Conservation (phyloP, 2,888 invertebrate genomes). For the Protodeltote pygarga region DNA sequence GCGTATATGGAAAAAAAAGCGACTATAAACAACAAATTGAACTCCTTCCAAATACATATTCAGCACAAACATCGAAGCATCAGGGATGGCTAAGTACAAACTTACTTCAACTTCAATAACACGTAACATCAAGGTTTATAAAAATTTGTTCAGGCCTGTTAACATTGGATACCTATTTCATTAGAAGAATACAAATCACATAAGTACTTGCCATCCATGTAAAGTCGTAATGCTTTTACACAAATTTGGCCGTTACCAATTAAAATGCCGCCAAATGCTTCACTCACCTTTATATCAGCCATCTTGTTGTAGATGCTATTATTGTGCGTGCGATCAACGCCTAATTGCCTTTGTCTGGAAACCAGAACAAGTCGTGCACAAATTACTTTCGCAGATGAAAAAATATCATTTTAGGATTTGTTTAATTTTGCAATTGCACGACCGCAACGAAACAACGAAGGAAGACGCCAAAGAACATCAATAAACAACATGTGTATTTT, state of each 20-base stretch:
- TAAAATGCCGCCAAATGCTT: constrained; percentile 83
- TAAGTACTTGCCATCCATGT: not conserved
- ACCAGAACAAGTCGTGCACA: constrained; percentile 62
- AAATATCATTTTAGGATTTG: constrained; percentile 70
- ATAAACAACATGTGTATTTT: constrained; percentile 61
- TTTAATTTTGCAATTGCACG: constrained; percentile 56
- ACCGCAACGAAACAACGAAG: constrained; percentile 67
- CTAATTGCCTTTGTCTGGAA: constrained; percentile 62
- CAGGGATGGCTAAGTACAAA: no score
- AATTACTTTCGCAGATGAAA: constrained; percentile 57
- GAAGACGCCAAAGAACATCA: constrained; percentile 71
- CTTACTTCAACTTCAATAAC: not conserved
- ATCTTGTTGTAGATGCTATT: constrained; percentile 74
- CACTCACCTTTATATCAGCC: constrained; percentile 86
- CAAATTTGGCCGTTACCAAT: constrained; percentile 74
- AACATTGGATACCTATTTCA: not conserved
- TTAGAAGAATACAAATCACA: not conserved
- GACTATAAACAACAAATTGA: no score
- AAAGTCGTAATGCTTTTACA: constrained; percentile 45
- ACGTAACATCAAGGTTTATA: not conserved
- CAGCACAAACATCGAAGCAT: no score
- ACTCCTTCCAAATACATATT: no score
- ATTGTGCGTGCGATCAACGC: constrained; percentile 76
- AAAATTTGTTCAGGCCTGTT: not conserved
- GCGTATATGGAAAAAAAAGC: no score